Conservation (phyloP, 2,888 invertebrate genomes). For the Heliconius hortense region DNA sequence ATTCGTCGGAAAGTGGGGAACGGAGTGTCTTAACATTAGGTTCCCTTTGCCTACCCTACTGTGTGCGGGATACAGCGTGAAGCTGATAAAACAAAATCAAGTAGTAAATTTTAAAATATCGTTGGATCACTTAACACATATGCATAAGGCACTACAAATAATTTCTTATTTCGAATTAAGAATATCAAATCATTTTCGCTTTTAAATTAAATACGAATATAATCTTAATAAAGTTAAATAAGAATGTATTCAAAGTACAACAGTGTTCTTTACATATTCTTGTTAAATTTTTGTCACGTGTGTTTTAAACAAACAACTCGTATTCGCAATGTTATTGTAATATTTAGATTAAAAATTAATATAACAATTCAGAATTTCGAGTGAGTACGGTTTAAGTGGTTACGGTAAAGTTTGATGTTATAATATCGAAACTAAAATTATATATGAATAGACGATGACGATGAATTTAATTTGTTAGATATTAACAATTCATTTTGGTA, state of each 20-base stretch:
- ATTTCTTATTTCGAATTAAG: not conserved
- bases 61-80: no score
- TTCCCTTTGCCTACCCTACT: no score
- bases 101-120: not conserved
- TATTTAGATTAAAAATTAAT: conserved; percentile 11
- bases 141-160: no score
- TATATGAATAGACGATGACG: conserved; percentile 22
- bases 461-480: conserved; percentile 6
- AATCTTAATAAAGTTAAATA: not conserved
- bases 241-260: not conserved
- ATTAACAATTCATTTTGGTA: not conserved
- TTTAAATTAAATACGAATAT: not conserved
- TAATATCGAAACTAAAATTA: conserved; percentile 10
- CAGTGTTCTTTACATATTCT: not conserved
- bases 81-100: no score
- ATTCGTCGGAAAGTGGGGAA: no score
- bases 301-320: not conserved
- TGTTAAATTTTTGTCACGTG: not conserved
- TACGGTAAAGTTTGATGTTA: conserved; percentile 2
- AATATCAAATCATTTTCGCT: not conserved
- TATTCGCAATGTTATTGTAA: not conserved
- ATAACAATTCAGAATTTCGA: not conserved
- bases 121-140: not conserved
- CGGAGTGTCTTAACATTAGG: no score
- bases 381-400: not conserved